Conservation (phyloP, 2,888 invertebrate genomes). For the Erebia palarica region DNA sequence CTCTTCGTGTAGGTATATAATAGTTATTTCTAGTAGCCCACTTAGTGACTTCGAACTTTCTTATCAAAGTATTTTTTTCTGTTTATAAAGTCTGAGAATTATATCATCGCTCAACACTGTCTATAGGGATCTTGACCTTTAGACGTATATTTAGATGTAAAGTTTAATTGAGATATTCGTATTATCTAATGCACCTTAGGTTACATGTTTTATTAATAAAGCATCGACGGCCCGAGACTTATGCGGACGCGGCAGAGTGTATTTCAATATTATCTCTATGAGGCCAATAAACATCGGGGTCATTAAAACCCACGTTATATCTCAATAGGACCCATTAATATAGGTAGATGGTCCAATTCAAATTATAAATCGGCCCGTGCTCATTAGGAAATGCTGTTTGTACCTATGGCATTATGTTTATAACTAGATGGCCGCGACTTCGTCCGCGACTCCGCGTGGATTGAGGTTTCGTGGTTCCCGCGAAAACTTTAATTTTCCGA, state of each 20-base stretch:
- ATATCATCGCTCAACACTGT: no score
- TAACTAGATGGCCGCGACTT: no score
- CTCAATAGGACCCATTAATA: slow-evolving; percentile 38
- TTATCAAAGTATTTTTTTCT: no score
- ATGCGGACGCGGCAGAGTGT: slow-evolving; percentile 6
- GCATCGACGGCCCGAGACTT: slow-evolving; percentile 2
- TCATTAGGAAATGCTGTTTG: slow-evolving; percentile 21
- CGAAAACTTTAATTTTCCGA: no score
- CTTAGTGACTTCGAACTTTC: no score
- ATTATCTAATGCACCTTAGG: neutral
- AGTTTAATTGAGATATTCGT: neutral
- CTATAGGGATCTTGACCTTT: no score
- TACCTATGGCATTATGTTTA: neutral
- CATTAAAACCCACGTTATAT: slow-evolving; percentile 37
- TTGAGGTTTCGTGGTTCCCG: no score
- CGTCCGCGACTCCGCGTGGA: no score
- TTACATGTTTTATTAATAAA: slow-evolving; percentile 16
- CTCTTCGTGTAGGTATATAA: no score
- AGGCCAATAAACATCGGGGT: slow-evolving; percentile 31
- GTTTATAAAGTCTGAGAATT: no score
- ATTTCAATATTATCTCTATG: slow-evolving; percentile 27
- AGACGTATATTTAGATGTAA: no score
- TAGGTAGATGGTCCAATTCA: slow-evolving; percentile 15
- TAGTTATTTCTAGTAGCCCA: no score
- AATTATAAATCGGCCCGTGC: slow-evolving; percentile 16